Base-by-base conservation (phyloP, 1,140 invertebrate species). In the Centruroides sculpturatus region DNA sequence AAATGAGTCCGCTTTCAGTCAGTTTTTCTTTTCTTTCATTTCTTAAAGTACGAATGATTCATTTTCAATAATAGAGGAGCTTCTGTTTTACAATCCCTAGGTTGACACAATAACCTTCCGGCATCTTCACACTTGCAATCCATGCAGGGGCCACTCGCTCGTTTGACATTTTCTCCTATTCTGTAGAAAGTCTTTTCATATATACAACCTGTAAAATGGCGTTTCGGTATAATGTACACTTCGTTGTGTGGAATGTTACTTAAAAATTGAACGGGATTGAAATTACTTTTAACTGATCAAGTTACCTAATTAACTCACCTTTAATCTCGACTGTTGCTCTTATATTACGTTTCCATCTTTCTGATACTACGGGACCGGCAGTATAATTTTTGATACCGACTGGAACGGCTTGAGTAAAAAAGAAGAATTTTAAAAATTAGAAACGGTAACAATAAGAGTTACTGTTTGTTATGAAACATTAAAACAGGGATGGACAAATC, bases 91-190 rank as follows among this genome's bases (percentile, higher is more conserved):
- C 90, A 93, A 60, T 83, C 79, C 74, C 83, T 84, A 52, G 90
- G 89, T 73, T 92, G 86, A 74, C 90, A 94, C 75, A 91, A 85
- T 89, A 94, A 92, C 74, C 89, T 85, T 67, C 89, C 89, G 12
- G 13, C 62, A 12, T 56, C 55, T 46, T 66, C 61, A 60, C 67
- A 93, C 87, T 81, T 89, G 86, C 90, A 94, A 67, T 87, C 82
- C 69, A 90, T 82, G 75, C 90, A 93, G 67, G 90, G 90, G 71
- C 89, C 88, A 68, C 89, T 92, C 50, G 87, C 83, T 56, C 85
- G 82, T 69, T 80, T 80, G 54, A 93, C 85, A 35, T 82, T 76
- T 75, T 93, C 85, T 64, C 89, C 89, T 52, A 89, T 83, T 72
- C 82, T 80, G 70, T 91, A 93, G 36, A 85, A 82, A 68, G 83